These are phyloP conservation scores for Zaprionus gabonicus DNA, from an alignment of 1,140 invertebrate genomes.

Conservation along the genomic window DNA sequence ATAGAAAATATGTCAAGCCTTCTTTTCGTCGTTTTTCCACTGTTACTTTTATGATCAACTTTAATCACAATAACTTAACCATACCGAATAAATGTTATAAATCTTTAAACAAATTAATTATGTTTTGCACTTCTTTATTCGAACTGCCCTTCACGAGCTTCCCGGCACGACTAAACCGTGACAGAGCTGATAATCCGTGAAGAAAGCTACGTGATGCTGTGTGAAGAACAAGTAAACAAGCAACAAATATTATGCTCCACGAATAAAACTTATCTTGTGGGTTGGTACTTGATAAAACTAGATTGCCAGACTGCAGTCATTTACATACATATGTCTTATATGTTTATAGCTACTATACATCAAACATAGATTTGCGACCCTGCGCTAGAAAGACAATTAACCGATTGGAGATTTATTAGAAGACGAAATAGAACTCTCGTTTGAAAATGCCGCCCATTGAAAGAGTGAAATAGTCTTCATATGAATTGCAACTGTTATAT, in stretches of 20 bases:
- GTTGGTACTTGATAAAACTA: constrained; percentile 19
- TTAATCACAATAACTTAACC: background rate
- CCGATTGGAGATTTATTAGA: constrained; percentile 39
- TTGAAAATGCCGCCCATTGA: constrained; percentile 19
- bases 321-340: background rate
- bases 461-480: background rate
- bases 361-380: constrained; percentile 20
- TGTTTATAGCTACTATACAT: constrained; percentile 1
- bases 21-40: too few relatives aligned
- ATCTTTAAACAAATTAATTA: background rate
- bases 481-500: background rate
- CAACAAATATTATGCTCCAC: background rate
- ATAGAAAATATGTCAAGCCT: too few relatives aligned
- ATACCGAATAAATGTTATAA: background rate
- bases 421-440: constrained; percentile 8
- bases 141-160: constrained; percentile 46
- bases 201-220: constrained; percentile 51
- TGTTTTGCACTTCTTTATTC: background rate
- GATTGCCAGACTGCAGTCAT: background rate
- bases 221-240: background rate
- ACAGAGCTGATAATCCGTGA: constrained; percentile 47
- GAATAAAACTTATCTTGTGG: background rate
- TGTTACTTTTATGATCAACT: too few relatives aligned
- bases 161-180: constrained; percentile 55
- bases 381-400: constrained; percentile 67